phyloP scores from a whole-genome alignment of 2,113 vertebrate species.

The Sigmodon hispidus region DNA sequence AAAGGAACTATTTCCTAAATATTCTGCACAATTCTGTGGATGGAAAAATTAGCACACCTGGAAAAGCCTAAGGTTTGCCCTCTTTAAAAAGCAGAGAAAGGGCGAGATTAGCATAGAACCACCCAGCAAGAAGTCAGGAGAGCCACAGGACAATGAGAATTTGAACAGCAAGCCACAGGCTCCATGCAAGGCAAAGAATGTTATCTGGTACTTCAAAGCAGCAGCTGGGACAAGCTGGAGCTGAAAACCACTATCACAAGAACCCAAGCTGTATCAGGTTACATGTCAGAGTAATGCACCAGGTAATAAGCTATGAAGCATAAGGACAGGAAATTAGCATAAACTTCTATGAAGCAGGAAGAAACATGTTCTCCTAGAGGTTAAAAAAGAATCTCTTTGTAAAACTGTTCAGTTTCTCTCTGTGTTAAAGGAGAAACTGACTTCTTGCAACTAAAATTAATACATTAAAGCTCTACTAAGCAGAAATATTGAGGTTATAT shows the following conservation, averaged over 20 bases:
- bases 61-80: slow-evolving; percentile 50
- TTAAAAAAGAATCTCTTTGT: slow-evolving; percentile 67
- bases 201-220: slow-evolving; percentile 84
- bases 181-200: slow-evolving; percentile 57
- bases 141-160: slow-evolving; percentile 54
- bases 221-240: slow-evolving; percentile 81
- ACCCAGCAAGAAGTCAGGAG: slow-evolving; percentile 49
- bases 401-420: slow-evolving; percentile 61
- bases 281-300: slow-evolving; percentile 78
- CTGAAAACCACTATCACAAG: slow-evolving; percentile 78
- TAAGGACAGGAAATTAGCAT: slow-evolving; percentile 82
- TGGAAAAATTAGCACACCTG: slow-evolving; percentile 49
- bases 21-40: slow-evolving; percentile 43
- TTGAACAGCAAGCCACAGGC: slow-evolving; percentile 75
- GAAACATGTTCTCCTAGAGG: slow-evolving; percentile 75
- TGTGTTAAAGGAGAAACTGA: slow-evolving; percentile 55
- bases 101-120: slow-evolving; percentile 46
- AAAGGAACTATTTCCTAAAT: slow-evolving; percentile 58
- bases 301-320: slow-evolving; percentile 82
- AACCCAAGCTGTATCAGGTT: slow-evolving; percentile 80
- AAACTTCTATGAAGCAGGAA: slow-evolving; percentile 78
- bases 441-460: slow-evolving; percentile 74
- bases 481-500: slow-evolving; percentile 65
- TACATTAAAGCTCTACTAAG: slow-evolving; percentile 66
- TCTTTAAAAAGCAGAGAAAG: slow-evolving; percentile 76